Evolutionary conservation across 2,888 invertebrate species (phyloP).

Genomic region (Oithona nana): DNA sequence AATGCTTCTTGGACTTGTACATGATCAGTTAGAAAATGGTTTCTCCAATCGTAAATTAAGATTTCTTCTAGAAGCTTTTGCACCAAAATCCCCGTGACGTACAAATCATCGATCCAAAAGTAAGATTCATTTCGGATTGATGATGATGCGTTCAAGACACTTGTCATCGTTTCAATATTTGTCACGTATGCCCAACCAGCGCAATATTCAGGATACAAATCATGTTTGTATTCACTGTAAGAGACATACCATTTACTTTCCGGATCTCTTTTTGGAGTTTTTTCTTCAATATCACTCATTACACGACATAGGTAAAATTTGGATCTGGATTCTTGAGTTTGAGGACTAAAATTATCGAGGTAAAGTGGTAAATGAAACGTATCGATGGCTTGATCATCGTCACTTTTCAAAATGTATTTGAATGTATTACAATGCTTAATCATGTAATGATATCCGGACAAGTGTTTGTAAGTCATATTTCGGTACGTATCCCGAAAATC

Average conservation of each 20-base stretch:
- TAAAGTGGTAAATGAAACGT: conserved; percentile 37
- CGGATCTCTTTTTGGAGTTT: background rate
- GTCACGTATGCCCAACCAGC: conserved; percentile 45
- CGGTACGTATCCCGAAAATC: conserved; percentile 53
- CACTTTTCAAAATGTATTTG: conserved; percentile 48
- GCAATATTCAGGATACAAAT: conserved; percentile 53
- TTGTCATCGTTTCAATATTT: conserved; percentile 35
- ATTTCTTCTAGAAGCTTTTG: background rate
- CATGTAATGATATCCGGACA: conserved; percentile 37
- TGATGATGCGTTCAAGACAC: background rate
- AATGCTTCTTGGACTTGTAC: background rate
- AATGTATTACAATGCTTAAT: conserved; percentile 43
- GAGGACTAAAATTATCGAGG: conserved; percentile 23
- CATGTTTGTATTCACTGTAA: conserved; percentile 40
- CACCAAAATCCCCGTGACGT: conserved; percentile 48
- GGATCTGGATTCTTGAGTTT: background rate
- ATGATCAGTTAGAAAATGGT: background rate
- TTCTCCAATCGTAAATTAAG: background rate
- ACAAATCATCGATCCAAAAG: conserved; percentile 70
- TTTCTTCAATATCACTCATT: background rate
- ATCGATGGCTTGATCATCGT: conserved; percentile 58
- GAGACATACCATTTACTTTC: conserved; percentile 50
- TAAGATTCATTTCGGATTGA: conserved; percentile 31
- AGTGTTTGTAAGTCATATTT: conserved; percentile 66
- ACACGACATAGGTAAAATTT: background rate